Evolutionary conservation across 1,140 invertebrate genomes (phyloP), one percentile per base, ranked within the genome.

Genomic region (Saccostrea echinata): DNA sequence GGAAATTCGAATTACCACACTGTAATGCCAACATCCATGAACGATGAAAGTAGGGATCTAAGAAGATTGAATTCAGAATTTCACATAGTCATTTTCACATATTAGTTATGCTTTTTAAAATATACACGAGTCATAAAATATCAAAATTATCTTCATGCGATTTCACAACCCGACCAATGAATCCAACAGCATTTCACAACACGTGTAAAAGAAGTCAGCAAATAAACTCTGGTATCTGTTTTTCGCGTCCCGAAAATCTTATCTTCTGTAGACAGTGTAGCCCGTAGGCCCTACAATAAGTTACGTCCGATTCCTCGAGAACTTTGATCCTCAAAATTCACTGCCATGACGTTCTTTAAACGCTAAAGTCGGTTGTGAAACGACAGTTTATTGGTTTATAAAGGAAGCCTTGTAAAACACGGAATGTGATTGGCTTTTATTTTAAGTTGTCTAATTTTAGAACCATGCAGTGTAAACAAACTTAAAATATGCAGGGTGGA

Each of bases 321-420:
- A 76, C 68, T 76, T 76, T 76, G 68, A 76, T 76, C 68, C 68
- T 27, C 27, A 24, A 61, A 61, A 61, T 64, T 27, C 68, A 76
- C 68, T 76, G 68, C 68, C 68, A 76, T 76, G 68, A 76, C 68
- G 68, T 76, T 76, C 68, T 76, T 76, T 76, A 76, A 76, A 76
- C 68, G 68, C 11, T 27, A 12, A 33, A 1, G 9, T 30, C 68
- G 68, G 27, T 33, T 30, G 68, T 76, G 24, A 76, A 76, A 76
- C 27, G 30, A 4, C 9, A 1, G 24, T 18, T 76, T 1, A 76
- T 76, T 76, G 68, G 68, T 33, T 76, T 4, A 27, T 30, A 76
- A 30, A 13, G 27, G 30, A 33, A 27, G 3, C 16, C 30, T 16
- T 12, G 13, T 76, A 11, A 2, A 76, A 76, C 24, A 16, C 9